Base-by-base conservation (phyloP, 2,797 vertebrate genomes). In the Paguma larvata region DNA sequence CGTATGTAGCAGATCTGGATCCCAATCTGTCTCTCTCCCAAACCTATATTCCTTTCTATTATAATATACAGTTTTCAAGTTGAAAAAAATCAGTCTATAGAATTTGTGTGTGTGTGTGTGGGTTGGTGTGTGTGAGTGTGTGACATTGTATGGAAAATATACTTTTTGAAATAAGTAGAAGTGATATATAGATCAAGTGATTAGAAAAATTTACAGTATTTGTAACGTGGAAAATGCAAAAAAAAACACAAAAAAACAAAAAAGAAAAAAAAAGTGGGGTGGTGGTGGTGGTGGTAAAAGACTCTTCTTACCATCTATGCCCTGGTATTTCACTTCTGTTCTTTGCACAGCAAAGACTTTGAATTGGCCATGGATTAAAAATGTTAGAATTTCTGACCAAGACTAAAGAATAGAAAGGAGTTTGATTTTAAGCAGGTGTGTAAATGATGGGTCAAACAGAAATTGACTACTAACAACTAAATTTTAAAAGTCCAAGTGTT, bases 381-480 rank as follows among this genome's bases (percentile, higher is more conserved):
- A 78, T 70, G 59, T 70, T 63, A 82, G 56, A 91, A 62, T 90
- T 94, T 97, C 46, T 96, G 86, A 94, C 46, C 89, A 59, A 96
- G 91, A 95, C 86, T 95, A 86, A 95, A 95, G 51, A 95, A 94
- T 88, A 97, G 96, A 94, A 95, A 97, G 96, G 95, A 96, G 83
- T 63, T 96, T 85, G 38, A 38, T 79, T 97, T 65, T 65, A 95
- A 95, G 90, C 70, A 95, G 63, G 70, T 80, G 85, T 48, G 38
- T 38, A 38, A 18, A 51, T 53, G 32, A 92, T 83, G 23, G 16
- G 34, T 84, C 63, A 83, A 85, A 91, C 75, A 53, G 21, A 95
- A 90, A 89, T 30, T 32, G 16, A 89, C 67, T 51, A 79, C 51
- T 89, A 79, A 79, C 48, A 87, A 75, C 30, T 48, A 38, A 90